Conservation (phyloP, 2,113 vertebrate genomes). For the Neolamprologus caudopunctatus region DNA sequence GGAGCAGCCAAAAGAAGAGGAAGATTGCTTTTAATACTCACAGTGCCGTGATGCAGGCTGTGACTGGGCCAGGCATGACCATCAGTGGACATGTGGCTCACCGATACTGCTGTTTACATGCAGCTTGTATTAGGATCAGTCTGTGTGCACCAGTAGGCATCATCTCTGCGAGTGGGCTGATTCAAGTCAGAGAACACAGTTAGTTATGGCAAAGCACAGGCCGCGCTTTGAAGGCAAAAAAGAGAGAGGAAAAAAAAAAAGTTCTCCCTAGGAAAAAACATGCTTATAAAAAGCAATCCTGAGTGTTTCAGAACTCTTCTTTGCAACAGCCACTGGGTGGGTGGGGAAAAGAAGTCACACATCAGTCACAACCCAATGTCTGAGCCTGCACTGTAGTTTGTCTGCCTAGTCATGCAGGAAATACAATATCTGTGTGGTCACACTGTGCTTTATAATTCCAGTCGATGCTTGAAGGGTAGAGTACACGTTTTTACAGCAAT, state of each 20-base stretch:
- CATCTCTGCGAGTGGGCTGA: neutral
- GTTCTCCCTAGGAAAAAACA: neutral
- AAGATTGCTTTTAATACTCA: constrained; percentile 29
- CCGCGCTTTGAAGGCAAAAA: neutral
- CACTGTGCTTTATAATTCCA: constrained; percentile 1
- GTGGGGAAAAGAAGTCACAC: neutral
- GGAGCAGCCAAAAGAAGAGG: neutral
- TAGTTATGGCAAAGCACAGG: neutral
- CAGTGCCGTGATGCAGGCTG: neutral
- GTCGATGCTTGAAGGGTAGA: neutral
- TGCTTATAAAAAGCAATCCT: neutral
- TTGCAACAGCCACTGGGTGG: neutral
- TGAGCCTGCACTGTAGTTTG: neutral
- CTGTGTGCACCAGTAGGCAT: neutral
- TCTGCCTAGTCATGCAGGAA: constrained; percentile 26
- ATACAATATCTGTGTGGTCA: constrained; percentile 20
- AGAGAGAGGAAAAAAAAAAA: neutral
- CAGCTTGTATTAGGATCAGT: neutral
- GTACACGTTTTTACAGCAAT: neutral
- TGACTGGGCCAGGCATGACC: neutral
- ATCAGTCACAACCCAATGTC: constrained; percentile 8
- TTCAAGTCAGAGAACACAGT: neutral
- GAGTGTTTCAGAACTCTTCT: neutral
- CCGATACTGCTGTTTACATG: neutral
- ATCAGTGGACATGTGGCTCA: neutral